Evolutionary conservation across 2,113 vertebrate genomes (phyloP), one percentile per base, ranked within the genome.

Genomic region (Uria lomvia): DNA sequence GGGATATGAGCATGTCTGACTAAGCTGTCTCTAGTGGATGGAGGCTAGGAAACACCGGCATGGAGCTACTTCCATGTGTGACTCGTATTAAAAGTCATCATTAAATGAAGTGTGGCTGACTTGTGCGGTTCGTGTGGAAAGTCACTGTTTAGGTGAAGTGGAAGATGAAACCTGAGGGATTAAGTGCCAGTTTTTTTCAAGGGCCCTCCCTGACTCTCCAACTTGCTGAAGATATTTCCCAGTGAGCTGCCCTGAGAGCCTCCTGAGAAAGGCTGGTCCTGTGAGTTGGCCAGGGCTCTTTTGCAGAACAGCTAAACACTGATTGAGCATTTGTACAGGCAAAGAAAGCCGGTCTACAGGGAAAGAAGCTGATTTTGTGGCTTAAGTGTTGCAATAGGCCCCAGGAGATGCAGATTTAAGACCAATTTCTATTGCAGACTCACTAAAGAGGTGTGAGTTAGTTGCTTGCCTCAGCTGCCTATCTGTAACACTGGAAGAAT

Each of bases 391-490:
- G 22, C 80, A 90, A 52, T n/a, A 78, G 66, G 56, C 38, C 77
- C 81, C 34, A 1, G 18, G 27, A 90, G 90, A 68, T 49, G 58
- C 58, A 82, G 94, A 92, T 96, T 94, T 92, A 66, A 94, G 88
- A 67, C 50, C 76, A 67, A 34, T 91, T 95, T 84, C 86, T 92
- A 15, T 80, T 78, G 60, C 80, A 96, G 80, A 36, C 52, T 91
- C 52, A 38, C 95, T 87, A 55, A 82, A 85, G 81, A 90, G 34
- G 23, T 85, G 65, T 65, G 80, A 85, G 70, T 74, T 92, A 88
- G 42, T 63, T 86, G 47, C 67, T 88, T 94, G 43, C 81, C 59
- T 92, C 88, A 90, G 77, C 92, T 88, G 55, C 75, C 75, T 94
- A 22, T 84, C 38, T 71, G 42, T 84, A 86, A 81, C 21, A 38